phyloP scores from a whole-genome alignment of 2,113 vertebrate species.

The Dendropsophus ebraccatus region DNA sequence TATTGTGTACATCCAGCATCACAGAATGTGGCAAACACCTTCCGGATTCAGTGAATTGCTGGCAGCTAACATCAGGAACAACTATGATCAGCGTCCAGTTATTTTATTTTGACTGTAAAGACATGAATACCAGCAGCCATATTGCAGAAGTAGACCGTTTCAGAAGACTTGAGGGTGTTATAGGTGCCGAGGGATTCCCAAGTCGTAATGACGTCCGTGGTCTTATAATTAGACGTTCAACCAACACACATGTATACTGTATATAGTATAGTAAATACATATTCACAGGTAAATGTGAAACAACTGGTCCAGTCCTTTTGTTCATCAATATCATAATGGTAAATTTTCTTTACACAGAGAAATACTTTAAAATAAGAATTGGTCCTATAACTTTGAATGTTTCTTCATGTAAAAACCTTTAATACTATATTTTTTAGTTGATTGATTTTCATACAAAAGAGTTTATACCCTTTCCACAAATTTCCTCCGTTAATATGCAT shows the following conservation, averaged over 20 bases:
- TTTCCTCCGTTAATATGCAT: slow-evolving; percentile 21
- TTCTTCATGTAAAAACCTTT: slow-evolving; percentile 17
- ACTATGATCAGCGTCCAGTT: neutral
- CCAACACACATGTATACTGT: neutral
- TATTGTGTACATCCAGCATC: neutral
- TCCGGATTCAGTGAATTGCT: neutral
- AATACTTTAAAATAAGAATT: slow-evolving; percentile 19
- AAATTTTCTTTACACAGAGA: neutral
- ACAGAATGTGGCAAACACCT: neutral
- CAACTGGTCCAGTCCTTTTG: neutral
- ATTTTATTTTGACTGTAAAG: neutral
- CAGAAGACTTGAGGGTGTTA: neutral
- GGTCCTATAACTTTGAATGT: neutral
- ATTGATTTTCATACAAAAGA: slow-evolving; percentile 31
- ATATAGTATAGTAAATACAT: neutral
- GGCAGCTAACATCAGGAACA: neutral
- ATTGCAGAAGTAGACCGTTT: neutral
- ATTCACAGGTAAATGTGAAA: neutral
- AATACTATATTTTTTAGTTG: slow-evolving; percentile 3
- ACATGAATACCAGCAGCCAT: neutral
- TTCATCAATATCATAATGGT: neutral
- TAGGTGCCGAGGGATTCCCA: neutral
- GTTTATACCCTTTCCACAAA: slow-evolving; percentile 28
- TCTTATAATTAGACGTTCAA: neutral
- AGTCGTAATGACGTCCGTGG: neutral